Evolutionary conservation across 2,888 invertebrate genomes (phyloP).

Genomic region (Aporophyla nigra): DNA sequence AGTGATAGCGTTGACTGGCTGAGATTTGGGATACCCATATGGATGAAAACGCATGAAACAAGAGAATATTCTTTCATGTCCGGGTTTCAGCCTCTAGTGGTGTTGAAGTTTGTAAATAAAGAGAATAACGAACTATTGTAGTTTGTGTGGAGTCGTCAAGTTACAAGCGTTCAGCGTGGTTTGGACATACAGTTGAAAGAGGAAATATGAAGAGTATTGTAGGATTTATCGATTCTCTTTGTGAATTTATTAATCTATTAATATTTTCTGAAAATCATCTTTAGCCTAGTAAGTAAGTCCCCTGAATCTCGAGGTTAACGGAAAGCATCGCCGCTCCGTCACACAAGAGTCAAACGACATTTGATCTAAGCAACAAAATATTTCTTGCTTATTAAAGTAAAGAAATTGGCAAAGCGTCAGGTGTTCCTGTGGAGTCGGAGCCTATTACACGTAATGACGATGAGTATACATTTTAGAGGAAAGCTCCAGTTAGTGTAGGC

Average conservation of each 20-base stretch:
- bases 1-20: slow-evolving; percentile 27
- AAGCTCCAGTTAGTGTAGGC: slow-evolving; percentile 84
- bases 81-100: slow-evolving; percentile 2
- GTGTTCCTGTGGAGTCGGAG: slow-evolving; percentile 73
- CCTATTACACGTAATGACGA: slow-evolving; percentile 83
- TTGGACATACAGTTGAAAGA: neutral
- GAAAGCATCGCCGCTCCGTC: slow-evolving; percentile 20
- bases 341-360: slow-evolving; percentile 65
- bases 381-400: slow-evolving; percentile 69
- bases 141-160: slow-evolving; percentile 19
- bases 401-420: slow-evolving; percentile 75
- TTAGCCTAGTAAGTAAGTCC: neutral
- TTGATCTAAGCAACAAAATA: slow-evolving; percentile 55
- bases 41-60: neutral
- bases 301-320: neutral
- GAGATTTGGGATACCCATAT: slow-evolving; percentile 7
- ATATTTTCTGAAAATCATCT: neutral
- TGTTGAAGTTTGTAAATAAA: slow-evolving; percentile 21
- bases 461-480: slow-evolving; percentile 83
- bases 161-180: slow-evolving; percentile 12
- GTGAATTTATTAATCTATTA: neutral
- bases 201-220: neutral
- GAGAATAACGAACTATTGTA: slow-evolving; percentile 35
- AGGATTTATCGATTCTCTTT: neutral
- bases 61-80: slow-evolving; percentile 11